Conservation (phyloP, 2,888 invertebrate species). For the Physocephala rufipes region DNA sequence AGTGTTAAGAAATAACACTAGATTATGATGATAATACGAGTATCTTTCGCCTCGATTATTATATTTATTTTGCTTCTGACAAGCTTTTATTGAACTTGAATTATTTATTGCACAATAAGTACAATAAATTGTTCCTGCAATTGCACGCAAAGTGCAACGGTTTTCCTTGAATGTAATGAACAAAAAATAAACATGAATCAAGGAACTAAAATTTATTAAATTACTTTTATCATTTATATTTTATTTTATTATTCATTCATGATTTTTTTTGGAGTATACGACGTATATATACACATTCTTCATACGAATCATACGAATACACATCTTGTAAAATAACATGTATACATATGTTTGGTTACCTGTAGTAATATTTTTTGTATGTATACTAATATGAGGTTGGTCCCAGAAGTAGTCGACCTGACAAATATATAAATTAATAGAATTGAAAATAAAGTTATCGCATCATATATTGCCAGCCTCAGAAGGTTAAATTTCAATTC, state of each 20-base stretch:
- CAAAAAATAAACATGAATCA: slow-evolving; percentile 7
- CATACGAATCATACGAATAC: too few relatives aligned
- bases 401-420: too few relatives aligned
- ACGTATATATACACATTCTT: too few relatives aligned
- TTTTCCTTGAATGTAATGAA: background rate
- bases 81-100: slow-evolving; percentile 21
- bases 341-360: background rate
- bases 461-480: too few relatives aligned
- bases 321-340: too few relatives aligned
- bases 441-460: too few relatives aligned
- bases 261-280: background rate
- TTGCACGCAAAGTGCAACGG: slow-evolving; percentile 2
- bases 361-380: background rate
- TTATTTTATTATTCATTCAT: slow-evolving; percentile 13
- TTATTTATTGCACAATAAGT: background rate
- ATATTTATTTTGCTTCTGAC: background rate
- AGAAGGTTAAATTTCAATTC: too few relatives aligned
- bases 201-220: background rate
- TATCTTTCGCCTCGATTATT: background rate
- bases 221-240: slow-evolving; percentile 9
- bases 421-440: too few relatives aligned
- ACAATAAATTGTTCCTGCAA: slow-evolving; percentile 3
- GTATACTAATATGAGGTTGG: too few relatives aligned
- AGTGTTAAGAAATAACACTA: background rate
- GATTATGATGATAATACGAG: background rate